A percentile compares a stretch with the other conserved stretches of the same genome.
Conservation (phyloP, 2,888 invertebrate species). For the Altica lythri region DNA sequence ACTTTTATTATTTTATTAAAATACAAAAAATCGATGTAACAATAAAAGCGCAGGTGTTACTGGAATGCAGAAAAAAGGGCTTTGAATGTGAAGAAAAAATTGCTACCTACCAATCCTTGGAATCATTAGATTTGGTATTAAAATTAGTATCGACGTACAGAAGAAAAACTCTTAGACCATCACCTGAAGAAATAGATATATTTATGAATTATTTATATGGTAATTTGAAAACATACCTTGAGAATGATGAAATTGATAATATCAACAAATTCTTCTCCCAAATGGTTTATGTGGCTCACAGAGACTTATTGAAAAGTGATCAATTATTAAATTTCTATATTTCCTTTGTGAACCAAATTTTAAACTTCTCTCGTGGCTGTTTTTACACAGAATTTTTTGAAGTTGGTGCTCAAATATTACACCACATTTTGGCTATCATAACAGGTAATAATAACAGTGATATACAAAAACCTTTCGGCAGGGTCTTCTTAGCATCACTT, state of each 20-base stretch:
- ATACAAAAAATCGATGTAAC: slow-evolving; percentile 26
- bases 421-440: slow-evolving; percentile 35
- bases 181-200: slow-evolving; percentile 29
- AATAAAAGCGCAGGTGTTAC: slow-evolving; percentile 38
- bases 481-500: no score
- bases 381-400: slow-evolving; percentile 34
- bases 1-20: slow-evolving; percentile 40
- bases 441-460: slow-evolving; percentile 24
- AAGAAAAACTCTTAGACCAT: slow-evolving; percentile 36
- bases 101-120: slow-evolving; percentile 28
- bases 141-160: slow-evolving; percentile 38
- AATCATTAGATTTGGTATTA: slow-evolving; percentile 34
- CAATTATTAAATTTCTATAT: slow-evolving; percentile 29
- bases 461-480: no score
- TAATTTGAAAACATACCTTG: slow-evolving; percentile 22
- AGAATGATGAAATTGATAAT: slow-evolving; percentile 32
- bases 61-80: slow-evolving; percentile 39
- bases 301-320: slow-evolving; percentile 25
- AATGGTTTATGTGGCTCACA: slow-evolving; percentile 34
- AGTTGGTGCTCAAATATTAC: slow-evolving; percentile 40
- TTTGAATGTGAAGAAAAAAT: slow-evolving; percentile 20
- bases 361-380: slow-evolving; percentile 28
- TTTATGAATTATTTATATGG: slow-evolving; percentile 34
- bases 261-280: slow-evolving; percentile 37
- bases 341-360: slow-evolving; percentile 35